Conservation (phyloP, 1,140 invertebrate species). For the Drosophila novamexicana region DNA sequence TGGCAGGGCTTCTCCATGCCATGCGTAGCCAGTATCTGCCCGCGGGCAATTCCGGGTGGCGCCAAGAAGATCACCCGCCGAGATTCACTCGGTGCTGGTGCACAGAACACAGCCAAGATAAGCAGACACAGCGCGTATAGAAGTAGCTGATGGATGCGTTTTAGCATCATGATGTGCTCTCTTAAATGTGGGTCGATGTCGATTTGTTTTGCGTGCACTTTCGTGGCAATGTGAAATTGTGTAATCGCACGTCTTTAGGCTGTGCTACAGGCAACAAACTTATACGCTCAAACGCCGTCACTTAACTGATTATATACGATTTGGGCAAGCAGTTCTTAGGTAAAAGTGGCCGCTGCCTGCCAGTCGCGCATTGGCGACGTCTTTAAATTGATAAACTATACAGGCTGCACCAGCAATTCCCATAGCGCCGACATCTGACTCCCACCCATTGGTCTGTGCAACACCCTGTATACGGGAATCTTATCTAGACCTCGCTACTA, state of each 20-base stretch:
- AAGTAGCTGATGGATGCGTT: conserved; percentile 48
- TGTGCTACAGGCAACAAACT: conserved; percentile 35
- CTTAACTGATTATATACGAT: conserved; percentile 81
- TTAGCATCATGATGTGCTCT: conserved; percentile 45
- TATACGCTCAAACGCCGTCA: conserved; percentile 69
- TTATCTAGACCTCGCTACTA: conserved; percentile 60
- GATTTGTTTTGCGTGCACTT: conserved; percentile 5
- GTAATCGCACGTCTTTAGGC: conserved; percentile 35
- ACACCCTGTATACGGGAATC: conserved; percentile 64
- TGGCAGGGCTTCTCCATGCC: conserved; percentile 64
- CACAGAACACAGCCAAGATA: conserved; percentile 59
- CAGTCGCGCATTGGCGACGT: conserved; percentile 29
- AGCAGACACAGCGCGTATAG: conserved; percentile 57
- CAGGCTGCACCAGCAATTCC: conserved; percentile 14
- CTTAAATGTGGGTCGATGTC: neutral
- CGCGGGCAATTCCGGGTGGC: conserved; percentile 53
- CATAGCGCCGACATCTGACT: neutral
- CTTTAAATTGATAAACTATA: conserved; percentile 60
- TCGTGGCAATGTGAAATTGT: conserved; percentile 43
- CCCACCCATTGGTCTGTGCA: too few species aligned
- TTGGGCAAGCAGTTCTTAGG: conserved; percentile 69
- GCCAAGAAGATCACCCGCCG: conserved; percentile 78
- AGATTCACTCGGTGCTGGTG: conserved; percentile 56
- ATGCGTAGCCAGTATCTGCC: conserved; percentile 70
- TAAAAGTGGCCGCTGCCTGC: conserved; percentile 41